These are phyloP conservation scores for Megaceryle alcyon DNA, from an alignment of 2,797 vertebrate species.

Conservation along the genomic window DNA sequence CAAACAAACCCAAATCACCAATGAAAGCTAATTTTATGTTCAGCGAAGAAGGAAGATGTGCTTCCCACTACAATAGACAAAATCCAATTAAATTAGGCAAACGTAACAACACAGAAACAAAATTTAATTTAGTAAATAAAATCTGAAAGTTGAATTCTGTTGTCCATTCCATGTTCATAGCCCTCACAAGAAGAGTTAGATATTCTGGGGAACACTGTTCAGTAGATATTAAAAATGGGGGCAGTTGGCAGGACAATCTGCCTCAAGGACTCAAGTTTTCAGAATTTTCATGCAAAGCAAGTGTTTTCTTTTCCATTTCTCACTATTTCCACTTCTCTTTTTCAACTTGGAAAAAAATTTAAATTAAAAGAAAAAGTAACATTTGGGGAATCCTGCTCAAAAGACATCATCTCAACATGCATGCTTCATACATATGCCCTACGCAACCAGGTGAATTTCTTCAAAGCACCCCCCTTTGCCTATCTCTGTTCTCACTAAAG, in stretches of 20 bases:
- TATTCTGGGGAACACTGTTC: background rate
- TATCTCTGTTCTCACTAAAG: background rate
- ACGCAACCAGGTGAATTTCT: background rate
- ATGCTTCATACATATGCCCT: accelerated
- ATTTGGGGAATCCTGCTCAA: background rate
- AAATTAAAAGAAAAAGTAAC: background rate
- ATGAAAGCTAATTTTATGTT: constrained; percentile 78
- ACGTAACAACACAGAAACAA: constrained; percentile 61
- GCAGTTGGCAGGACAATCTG: background rate
- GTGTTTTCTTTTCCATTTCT: background rate
- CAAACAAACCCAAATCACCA: constrained; percentile 78
- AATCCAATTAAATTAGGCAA: constrained; percentile 73
- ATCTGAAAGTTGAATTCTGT: constrained; percentile 12
- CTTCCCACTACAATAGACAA: constrained; percentile 63
- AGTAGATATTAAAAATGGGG: background rate
- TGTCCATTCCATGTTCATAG: constrained; percentile 16
- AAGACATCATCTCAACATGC: background rate
- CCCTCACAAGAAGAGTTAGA: background rate
- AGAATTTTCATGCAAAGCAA: background rate
- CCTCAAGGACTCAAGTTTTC: background rate
- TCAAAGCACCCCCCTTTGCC: background rate
- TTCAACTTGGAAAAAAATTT: background rate
- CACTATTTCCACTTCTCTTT: background rate
- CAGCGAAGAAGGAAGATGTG: constrained; percentile 69
- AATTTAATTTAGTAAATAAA: constrained; percentile 59